These are phyloP conservation scores for Asobara japonica DNA, from an alignment of 1,140 invertebrate genomes.

Conservation along the genomic window DNA sequence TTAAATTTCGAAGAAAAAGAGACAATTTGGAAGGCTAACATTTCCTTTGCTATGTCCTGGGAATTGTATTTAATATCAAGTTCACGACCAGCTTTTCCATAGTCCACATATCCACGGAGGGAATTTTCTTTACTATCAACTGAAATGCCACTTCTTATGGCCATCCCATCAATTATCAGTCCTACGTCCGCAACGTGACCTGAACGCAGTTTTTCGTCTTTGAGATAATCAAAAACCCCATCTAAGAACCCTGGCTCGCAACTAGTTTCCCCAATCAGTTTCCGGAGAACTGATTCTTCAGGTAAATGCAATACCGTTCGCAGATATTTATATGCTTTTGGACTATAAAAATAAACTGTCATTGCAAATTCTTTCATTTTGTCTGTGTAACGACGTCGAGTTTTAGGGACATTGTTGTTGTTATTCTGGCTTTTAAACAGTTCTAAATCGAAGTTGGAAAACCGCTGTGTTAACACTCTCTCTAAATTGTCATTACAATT, in stretches of 20 bases:
- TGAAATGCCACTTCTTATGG: not conserved
- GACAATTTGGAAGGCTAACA: slow-evolving; percentile 6
- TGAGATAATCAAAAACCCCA: not conserved
- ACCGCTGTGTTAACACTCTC: not conserved
- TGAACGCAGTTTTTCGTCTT: not conserved
- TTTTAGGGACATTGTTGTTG: no score
- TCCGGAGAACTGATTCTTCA: not conserved
- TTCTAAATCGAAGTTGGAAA: not conserved
- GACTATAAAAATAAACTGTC: no score
- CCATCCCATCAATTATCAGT: not conserved
- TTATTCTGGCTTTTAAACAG: not conserved
- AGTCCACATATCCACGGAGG: not conserved
- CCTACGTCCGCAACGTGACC: not conserved
- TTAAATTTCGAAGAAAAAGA: not conserved
- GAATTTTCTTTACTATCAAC: no score
- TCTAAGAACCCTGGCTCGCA: not conserved
- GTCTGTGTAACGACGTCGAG: no score
- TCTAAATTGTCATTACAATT: not conserved
- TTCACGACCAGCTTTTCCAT: not conserved
- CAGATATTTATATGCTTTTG: no score
- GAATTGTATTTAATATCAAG: not conserved
- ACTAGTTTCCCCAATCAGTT: not conserved
- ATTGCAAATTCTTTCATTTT: no score
- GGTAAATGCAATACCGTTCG: not conserved
- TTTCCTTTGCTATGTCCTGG: not conserved